These are phyloP conservation scores for Mobula birostris DNA, from an alignment of 2,113 vertebrate genomes.

Conservation along the genomic window DNA sequence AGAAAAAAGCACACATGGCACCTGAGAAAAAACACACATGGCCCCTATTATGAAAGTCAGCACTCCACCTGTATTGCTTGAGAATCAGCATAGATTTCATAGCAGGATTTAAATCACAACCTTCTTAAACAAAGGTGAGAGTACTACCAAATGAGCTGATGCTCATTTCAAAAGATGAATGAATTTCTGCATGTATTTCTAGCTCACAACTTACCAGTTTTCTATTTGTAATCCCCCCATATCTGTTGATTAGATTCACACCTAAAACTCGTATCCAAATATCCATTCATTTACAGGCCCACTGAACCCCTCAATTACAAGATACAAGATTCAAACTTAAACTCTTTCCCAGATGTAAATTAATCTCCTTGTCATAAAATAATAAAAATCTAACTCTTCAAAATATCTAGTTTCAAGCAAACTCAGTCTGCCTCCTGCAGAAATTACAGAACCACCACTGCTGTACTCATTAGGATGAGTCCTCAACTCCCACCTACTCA, in stretches of 20 bases:
- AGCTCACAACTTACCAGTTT: not conserved
- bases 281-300: not conserved
- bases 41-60: too few relatives aligned
- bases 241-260: not conserved
- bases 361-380: slow-evolving; percentile 28
- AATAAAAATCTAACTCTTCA: not conserved
- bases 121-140: too few relatives aligned
- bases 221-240: not conserved
- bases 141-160: too few relatives aligned
- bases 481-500: not conserved
- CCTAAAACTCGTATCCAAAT: not conserved
- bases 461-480: not conserved
- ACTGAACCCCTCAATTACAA: not conserved
- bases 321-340: not conserved
- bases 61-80: too few relatives aligned
- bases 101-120: too few relatives aligned
- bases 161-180: not conserved
- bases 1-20: too few relatives aligned
- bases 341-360: not conserved
- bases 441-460: not conserved
- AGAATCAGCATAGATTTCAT: too few relatives aligned
- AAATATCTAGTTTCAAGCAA: not conserved
- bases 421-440: not conserved
- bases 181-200: not conserved
- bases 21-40: too few relatives aligned